Evolutionary conservation across 2,888 invertebrate species (phyloP), one percentile per base, ranked within the genome.

Genomic region (Halictus quadricinctus): DNA sequence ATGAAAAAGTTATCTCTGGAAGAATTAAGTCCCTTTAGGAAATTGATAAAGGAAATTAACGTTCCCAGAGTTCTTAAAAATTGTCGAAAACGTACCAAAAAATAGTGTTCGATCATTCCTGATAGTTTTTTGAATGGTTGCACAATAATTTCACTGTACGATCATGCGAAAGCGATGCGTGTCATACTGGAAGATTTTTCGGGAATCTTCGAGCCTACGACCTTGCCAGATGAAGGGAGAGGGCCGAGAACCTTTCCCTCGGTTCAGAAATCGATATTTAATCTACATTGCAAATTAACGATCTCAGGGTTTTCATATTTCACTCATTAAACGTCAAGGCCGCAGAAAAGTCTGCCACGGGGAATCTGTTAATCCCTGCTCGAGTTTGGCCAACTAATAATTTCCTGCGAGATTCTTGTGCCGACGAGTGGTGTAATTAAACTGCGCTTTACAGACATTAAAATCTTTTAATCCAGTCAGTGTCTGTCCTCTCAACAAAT

Each of bases 271-370:
- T 84, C 73, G 74, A 78, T 79, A 70, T 21, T 43, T 74, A 54
- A 84, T 84, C 50, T 74, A 66, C 73, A 74, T 70, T 78, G 83
- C 70, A 70, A 83, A 74, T 69, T 29, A 78, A 78, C 84, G 21
- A 78, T 73, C 74, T 13, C 15, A 15, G 36, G 58, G 29, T 78
- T 25, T 78, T 77, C 83, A 60, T 83, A 58, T 74, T 77, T 81
- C 77, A 10, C 82, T 81, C 77, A 73, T 83, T 81, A 73, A 81
- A 69, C 77, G 72, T 50, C 69, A 64, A 78, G 70, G 46, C 46
- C 60, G 48, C 41, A 10, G 73, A 43, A 74, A 60, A 46, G 41
- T 48, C 54, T 21, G 12, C 15, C 25, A 18, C 21, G 50, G 41
- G 46, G 41, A 70, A 29, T 0, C 54, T 10, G 80, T 58, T 83